Evolutionary conservation across 2,888 invertebrate species (phyloP), one percentile per base, ranked within the genome.

Genomic region (Crocallis elinguaria): DNA sequence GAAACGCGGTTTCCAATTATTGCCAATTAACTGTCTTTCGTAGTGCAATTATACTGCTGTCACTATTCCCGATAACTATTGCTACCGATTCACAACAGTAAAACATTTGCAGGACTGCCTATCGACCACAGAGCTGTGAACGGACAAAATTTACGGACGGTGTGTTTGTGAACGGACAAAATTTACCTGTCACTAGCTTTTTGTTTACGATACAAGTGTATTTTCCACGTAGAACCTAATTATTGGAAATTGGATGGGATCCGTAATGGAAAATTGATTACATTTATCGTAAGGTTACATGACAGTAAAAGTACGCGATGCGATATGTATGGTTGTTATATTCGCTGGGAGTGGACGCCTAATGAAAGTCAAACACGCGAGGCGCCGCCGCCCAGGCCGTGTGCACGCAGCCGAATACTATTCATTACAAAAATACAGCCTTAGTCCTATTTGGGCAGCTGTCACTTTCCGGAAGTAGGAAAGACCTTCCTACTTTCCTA

Each of bases 341-440:
- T 75, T 73, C 67, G 63, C 65, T 67, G 77, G 87, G 87, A 71
- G 86, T 71, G 85, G 83, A 67, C 61, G 72, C 71, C 73, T 90
- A 89, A 90, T 89, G 87, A 86, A 86, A 82, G 74, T 60, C 77
- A 84, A 86, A 87, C 90, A 90, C 86, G 90, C 89, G 61, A 85
- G 66, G 78, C 83, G 54, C 72, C 83, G 54, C 72, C 79, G 66
- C 81, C 82, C 79, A 57, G 52, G 55, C 55, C 49, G 13, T 21
- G 33, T 56, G 50, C 64, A 61, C 73, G 70, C 66, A 64, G 65
- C 63, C 63, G 43, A 69, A 70, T 69, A 70, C 67, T 69, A 69
- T 73, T 73, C 71, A 79, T 75, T 73, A 75, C 66, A 70, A 73
- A 68, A 74, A 73, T 70, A 70, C 63, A 53, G 57, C 53, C 60